Percentiles rank a stretch among this genome's conserved stretches.
Evolutionary conservation across 2,888 invertebrate genomes (phyloP).

Genomic region (Zygothrica quintamaculata): DNA sequence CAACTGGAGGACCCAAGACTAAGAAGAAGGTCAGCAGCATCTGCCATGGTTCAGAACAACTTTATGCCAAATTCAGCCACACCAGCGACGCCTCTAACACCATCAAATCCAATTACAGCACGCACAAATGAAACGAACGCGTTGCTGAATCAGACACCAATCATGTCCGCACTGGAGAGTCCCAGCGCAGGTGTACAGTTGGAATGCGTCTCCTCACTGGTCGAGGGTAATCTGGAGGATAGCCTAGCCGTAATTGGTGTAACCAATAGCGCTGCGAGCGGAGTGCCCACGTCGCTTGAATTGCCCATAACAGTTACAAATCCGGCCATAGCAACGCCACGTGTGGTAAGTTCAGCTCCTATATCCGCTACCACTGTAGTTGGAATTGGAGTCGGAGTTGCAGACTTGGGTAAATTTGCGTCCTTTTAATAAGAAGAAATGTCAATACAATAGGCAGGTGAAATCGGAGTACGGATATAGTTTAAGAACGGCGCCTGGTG

Average conservation of each 20-base stretch:
- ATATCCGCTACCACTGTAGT: neutral
- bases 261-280: slow-evolving; percentile 84
- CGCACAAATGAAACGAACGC: slow-evolving; percentile 90
- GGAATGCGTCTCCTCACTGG: slow-evolving; percentile 44
- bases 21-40: too few species aligned
- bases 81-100: slow-evolving; percentile 66
- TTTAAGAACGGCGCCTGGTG: too few species aligned
- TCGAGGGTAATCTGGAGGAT: slow-evolving; percentile 84
- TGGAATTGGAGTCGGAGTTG: too few species aligned
- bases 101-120: slow-evolving; percentile 76
- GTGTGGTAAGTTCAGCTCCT: slow-evolving; percentile 32
- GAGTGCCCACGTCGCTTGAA: slow-evolving; percentile 89
- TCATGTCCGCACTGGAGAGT: slow-evolving; percentile 91
- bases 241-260: slow-evolving; percentile 87
- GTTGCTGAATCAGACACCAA: slow-evolving; percentile 90
- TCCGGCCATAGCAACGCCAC: slow-evolving; percentile 88
- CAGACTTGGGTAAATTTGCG: slow-evolving; percentile 44
- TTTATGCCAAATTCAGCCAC: too few species aligned
- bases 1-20: neutral
- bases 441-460: too few species aligned
- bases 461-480: too few species aligned
- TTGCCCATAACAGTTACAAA: slow-evolving; percentile 91
- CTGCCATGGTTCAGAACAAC: too few species aligned
- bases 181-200: slow-evolving; percentile 84
- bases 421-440: too few species aligned